These are phyloP conservation scores for Epinotia bilunana DNA, from an alignment of 2,888 invertebrate genomes.

Conservation along the genomic window DNA sequence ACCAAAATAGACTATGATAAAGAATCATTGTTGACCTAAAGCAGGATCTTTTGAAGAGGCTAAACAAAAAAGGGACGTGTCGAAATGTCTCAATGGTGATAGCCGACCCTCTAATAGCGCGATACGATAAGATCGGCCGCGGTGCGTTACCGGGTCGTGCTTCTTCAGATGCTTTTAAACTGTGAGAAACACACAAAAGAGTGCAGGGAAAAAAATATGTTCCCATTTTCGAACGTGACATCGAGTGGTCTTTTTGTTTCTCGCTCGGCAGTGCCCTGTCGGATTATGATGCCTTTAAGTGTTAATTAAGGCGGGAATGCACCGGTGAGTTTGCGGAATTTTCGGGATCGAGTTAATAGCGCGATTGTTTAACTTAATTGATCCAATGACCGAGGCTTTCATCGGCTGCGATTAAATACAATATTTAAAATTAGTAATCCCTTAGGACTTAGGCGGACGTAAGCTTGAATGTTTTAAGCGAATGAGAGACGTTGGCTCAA, in stretches of 20 bases:
- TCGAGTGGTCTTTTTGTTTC: constrained; percentile 73
- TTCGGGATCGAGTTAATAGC: constrained; percentile 57
- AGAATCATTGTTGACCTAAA: constrained; percentile 67
- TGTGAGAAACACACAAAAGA: constrained; percentile 82
- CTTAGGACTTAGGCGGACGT: constrained; percentile 8
- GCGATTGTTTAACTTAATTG: constrained; percentile 51
- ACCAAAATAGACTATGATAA: constrained; percentile 54
- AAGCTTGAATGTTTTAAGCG: background rate
- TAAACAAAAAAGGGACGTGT: constrained; percentile 74
- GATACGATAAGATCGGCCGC: constrained; percentile 75
- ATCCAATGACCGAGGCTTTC: constrained; percentile 42
- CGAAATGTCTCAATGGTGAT: constrained; percentile 75
- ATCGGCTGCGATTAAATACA: constrained; percentile 24
- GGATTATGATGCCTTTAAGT: constrained; percentile 76
- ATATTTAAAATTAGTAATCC: constrained; percentile 30
- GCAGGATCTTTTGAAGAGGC: constrained; percentile 65
- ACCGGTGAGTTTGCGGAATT: constrained; percentile 74
- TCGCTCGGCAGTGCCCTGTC: constrained; percentile 64
- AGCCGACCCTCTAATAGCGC: constrained; percentile 75
- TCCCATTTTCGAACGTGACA: constrained; percentile 77
- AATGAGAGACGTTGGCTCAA: background rate
- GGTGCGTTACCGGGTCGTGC: constrained; percentile 81
- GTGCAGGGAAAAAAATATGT: constrained; percentile 76
- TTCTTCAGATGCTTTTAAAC: constrained; percentile 77
- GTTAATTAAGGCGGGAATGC: constrained; percentile 78